phyloP scores from a whole-genome alignment of 2,888 invertebrate species.

The Hypercompe scribonia region DNA sequence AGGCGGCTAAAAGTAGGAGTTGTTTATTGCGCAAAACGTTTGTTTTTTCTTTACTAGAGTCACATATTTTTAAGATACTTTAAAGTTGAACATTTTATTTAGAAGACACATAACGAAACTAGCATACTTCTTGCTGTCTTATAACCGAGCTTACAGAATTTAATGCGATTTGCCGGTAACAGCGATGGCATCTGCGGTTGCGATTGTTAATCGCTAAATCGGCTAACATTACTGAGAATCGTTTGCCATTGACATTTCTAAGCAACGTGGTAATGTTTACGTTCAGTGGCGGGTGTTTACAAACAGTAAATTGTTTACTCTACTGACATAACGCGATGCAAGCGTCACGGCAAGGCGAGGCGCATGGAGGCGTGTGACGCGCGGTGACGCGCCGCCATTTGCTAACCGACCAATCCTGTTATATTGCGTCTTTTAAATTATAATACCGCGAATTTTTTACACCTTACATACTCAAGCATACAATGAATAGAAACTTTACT shows the following conservation, averaged over 20 bases:
- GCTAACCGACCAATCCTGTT: constrained; percentile 68
- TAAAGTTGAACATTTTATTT: neutral
- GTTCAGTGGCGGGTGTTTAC: constrained; percentile 76
- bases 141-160: constrained; percentile 13
- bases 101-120: neutral
- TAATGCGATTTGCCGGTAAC: constrained; percentile 31
- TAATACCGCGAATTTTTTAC: constrained; percentile 28
- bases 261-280: constrained; percentile 79
- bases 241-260: constrained; percentile 72
- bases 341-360: constrained; percentile 63
- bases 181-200: constrained; percentile 25
- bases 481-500: constrained; percentile 17
- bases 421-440: constrained; percentile 69
- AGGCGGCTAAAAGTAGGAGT: too few relatives aligned
- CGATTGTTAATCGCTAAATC: constrained; percentile 55
- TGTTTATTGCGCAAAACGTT: neutral
- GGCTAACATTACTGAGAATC: constrained; percentile 60
- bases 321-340: constrained; percentile 71
- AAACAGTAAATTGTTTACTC: constrained; percentile 82
- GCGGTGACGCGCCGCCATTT: constrained; percentile 51
- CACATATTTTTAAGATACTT: neutral
- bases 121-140: neutral
- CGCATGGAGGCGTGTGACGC: constrained; percentile 58
- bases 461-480: constrained; percentile 8
- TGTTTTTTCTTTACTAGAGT: neutral